Base-by-base conservation (phyloP, 1,140 invertebrate genomes). In the Cyclina sinensis region DNA sequence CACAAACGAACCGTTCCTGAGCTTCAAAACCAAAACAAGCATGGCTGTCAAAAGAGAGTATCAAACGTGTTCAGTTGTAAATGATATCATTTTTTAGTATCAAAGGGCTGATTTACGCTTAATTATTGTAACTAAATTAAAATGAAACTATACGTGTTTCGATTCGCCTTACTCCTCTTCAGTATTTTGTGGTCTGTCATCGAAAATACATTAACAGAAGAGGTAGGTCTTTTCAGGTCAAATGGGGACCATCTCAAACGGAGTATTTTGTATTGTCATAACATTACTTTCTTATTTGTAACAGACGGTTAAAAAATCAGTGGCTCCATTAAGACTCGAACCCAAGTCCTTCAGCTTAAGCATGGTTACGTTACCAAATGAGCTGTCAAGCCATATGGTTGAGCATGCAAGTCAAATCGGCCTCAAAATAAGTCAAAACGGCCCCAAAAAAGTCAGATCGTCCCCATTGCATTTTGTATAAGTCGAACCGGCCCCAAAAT, bases 21-120 rank as follows among this genome's bases (percentile, higher is more conserved):
- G 27, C 35, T 51, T n/a, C 65, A 83, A 88, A 82, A 89, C 30
- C 46, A 89, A 51, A 89, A 89, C 88, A 85, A 73, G 59, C 46
- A 89, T 85, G 76, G 83, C 74, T 65, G 76, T 30, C 51, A 73
- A 54, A 14, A 35, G n/a, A n/a, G 4, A 16, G 37, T 4, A 14
- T 9, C 2, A 70, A 14, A 37, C 21, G 32, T 37, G 14, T 70
- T 11, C 7, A 24, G 12, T 5, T 70, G 27, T 14, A 70, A 30
- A n/a, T 27, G 7, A 62, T 62, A 0, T 14, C 24, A 7, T 7
- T 18, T 18, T 70, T 30, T 32, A 70, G 32, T 14, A 9, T 3
- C 5, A 70, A 4, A 27, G 11, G 18, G 4, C 1, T 12, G 18
- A 30, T 5, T 37, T 1, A n/a, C 11, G 1, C 14, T 18, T 5